phyloP scores from a whole-genome alignment of 2,888 invertebrate species.

The Drosophila ezoana region DNA sequence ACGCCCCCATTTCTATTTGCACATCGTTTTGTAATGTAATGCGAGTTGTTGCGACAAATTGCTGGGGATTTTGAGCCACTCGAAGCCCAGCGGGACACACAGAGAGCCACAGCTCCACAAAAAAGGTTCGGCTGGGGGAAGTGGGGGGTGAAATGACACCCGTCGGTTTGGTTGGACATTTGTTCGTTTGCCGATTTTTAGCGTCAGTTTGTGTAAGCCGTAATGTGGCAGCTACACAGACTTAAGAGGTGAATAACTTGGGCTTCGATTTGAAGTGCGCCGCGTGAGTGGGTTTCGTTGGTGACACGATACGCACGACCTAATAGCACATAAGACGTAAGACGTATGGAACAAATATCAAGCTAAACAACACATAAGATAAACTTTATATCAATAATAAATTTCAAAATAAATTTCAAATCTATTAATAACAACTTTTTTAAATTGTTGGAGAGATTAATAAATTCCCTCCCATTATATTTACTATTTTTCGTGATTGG shows the following conservation, averaged over 20 bases:
- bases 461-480: too few species aligned
- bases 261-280: constrained; percentile 2
- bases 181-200: constrained; percentile 49
- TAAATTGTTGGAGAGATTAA: too few species aligned
- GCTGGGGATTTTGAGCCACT: constrained; percentile 70
- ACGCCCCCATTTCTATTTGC: constrained; percentile 65
- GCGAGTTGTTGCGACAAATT: constrained; percentile 78
- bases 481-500: too few species aligned
- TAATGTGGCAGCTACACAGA: constrained; percentile 48
- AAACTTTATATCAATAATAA: too few species aligned
- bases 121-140: neutral
- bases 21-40: constrained; percentile 77
- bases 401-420: too few species aligned
- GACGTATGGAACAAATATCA: neutral
- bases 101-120: constrained; percentile 1
- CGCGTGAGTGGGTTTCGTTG: neutral
- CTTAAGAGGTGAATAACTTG: constrained; percentile 71
- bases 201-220: constrained; percentile 46
- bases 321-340: neutral
- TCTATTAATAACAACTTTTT: too few species aligned
- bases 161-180: constrained; percentile 15
- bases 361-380: neutral
- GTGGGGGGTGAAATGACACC: constrained; percentile 9
- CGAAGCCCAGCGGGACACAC: constrained; percentile 37
- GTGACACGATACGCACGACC: neutral